Percentiles rank a stretch among this genome's conserved stretches.
Conservation (phyloP, 2,888 invertebrate genomes). For the Branchipolynoe longqiensis region DNA sequence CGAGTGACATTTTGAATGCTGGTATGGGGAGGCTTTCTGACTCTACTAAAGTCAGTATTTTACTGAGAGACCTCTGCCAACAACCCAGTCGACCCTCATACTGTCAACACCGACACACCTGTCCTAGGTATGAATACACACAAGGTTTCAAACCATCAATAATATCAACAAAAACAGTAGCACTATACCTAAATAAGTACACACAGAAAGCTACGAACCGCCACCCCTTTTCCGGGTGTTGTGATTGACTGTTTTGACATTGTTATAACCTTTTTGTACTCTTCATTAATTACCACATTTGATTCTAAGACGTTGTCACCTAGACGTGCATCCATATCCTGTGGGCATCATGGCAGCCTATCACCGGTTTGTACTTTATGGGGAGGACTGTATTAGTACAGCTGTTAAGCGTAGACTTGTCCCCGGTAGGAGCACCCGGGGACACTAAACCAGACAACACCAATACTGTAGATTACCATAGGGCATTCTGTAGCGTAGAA, state of each 20-base stretch:
- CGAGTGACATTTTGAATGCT: no score
- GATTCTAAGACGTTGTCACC: conserved; percentile 39
- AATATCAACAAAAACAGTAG: no score
- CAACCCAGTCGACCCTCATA: no score
- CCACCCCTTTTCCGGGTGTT: conserved; percentile 9
- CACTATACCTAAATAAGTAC: no score
- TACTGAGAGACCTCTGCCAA: no score
- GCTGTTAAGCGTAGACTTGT: conserved; percentile 21
- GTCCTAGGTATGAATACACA: no score
- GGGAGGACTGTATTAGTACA: conserved; percentile 50
- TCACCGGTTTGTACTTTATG: conserved; percentile 52
- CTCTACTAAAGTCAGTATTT: no score
- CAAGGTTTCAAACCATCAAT: neutral
- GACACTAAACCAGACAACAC: conserved; percentile 52
- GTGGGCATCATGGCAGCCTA: conserved; percentile 10
- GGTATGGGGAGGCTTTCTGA: no score
- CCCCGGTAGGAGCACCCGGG: conserved; percentile 39
- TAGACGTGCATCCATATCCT: conserved; percentile 43
- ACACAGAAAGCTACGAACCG: no score
- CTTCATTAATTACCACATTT: conserved; percentile 50
- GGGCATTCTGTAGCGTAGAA: conserved; percentile 50
- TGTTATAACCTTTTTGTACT: conserved; percentile 48
- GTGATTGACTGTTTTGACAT: conserved; percentile 47
- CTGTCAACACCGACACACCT: no score
- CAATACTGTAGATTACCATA: conserved; percentile 41